Conservation (phyloP, 2,888 invertebrate genomes). For the Gnatocerus cornutus region DNA sequence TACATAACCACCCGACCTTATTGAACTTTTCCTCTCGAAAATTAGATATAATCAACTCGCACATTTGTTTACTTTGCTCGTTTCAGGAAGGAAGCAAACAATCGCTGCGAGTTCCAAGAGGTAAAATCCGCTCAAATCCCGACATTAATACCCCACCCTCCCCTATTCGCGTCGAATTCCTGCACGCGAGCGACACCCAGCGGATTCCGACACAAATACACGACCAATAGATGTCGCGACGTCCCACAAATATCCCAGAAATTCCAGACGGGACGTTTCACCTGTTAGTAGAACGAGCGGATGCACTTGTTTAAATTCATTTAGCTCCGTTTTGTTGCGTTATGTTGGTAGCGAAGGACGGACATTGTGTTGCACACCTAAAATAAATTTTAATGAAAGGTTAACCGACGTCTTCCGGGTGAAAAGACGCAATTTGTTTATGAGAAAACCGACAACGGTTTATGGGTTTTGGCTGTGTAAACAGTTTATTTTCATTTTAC, state of each 20-base stretch:
- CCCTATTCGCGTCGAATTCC: constrained; percentile 52
- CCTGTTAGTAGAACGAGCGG: constrained; percentile 52
- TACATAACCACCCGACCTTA: constrained; percentile 49
- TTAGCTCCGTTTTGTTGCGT: constrained; percentile 8
- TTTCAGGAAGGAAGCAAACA: constrained; percentile 60
- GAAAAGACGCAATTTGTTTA: constrained; percentile 14
- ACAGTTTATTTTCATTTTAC: not conserved
- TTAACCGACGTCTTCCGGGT: constrained; percentile 7
- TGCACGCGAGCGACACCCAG: constrained; percentile 67
- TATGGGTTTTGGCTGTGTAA: constrained; percentile 6
- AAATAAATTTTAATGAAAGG: constrained; percentile 9
- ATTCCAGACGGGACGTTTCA: constrained; percentile 53
- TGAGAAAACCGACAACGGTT: constrained; percentile 7
- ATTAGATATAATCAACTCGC: constrained; percentile 61
- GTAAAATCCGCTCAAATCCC: constrained; percentile 38
- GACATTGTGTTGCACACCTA: constrained; percentile 8
- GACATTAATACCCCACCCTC: constrained; percentile 25
- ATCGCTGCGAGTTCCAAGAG: constrained; percentile 60
- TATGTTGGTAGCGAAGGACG: constrained; percentile 13
- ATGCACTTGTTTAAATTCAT: constrained; percentile 51
- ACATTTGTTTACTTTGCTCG: constrained; percentile 59
- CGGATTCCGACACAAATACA: constrained; percentile 65
- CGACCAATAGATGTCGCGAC: constrained; percentile 67
- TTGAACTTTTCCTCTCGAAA: constrained; percentile 60
- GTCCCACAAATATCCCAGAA: constrained; percentile 55